Conservation (phyloP, 2,113 vertebrate genomes). For the Ptilonorhynchus violaceus region DNA sequence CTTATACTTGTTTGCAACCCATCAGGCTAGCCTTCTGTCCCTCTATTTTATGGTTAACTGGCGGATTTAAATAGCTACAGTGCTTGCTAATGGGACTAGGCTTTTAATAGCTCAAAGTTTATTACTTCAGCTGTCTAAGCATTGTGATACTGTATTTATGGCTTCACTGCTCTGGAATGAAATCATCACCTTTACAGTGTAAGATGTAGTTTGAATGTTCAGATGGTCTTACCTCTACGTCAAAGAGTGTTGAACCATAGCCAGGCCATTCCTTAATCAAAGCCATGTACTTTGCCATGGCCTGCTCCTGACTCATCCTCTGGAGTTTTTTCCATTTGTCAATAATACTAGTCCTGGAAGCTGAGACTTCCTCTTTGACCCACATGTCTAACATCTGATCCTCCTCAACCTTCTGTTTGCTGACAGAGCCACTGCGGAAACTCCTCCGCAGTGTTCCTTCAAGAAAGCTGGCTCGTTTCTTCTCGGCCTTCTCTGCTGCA, state of each 20-base stretch:
- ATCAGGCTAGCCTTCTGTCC: neutral
- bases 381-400: slow-evolving; percentile 90
- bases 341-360: slow-evolving; percentile 80
- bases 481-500: slow-evolving; percentile 76
- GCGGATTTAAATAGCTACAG: neutral
- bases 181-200: neutral
- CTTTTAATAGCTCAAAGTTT: neutral
- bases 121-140: neutral
- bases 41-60: neutral
- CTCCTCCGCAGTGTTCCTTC: slow-evolving; percentile 92
- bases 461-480: slow-evolving; percentile 90
- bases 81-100: neutral
- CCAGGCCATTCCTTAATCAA: slow-evolving; percentile 94
- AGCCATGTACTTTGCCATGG: slow-evolving; percentile 93
- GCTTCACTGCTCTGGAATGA: neutral
- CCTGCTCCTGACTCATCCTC: slow-evolving; percentile 89
- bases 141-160: neutral
- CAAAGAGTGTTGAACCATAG: slow-evolving; percentile 93
- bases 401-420: slow-evolving; percentile 83
- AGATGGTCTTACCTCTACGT: slow-evolving; percentile 83
- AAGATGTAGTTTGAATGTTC: neutral
- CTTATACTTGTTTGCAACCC: neutral
- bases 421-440: slow-evolving; percentile 83
- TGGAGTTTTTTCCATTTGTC: slow-evolving; percentile 96
- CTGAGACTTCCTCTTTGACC: slow-evolving; percentile 87